Percentiles rank a stretch among this genome's conserved stretches.
These are phyloP conservation scores for Hyposoter dolosus DNA, from an alignment of 2,888 invertebrate genomes.

Conservation along the genomic window DNA sequence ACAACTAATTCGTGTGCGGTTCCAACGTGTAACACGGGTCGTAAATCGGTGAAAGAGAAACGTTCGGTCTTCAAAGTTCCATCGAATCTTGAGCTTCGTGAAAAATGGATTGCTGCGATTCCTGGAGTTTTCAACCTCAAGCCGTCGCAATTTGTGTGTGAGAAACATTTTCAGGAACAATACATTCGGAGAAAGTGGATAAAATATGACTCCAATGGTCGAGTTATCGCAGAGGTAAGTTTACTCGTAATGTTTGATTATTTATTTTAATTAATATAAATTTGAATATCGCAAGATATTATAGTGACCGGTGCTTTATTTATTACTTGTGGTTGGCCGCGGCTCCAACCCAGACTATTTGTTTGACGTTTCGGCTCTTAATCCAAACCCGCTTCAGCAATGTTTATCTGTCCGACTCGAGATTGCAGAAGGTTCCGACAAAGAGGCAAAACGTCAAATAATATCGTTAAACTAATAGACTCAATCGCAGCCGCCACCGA, in stretches of 20 bases:
- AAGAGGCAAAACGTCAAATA: too few relatives aligned
- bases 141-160: conserved; percentile 18
- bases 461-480: too few relatives aligned
- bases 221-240: background rate
- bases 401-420: too few relatives aligned
- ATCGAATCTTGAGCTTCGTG: background rate
- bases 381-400: too few relatives aligned
- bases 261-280: background rate
- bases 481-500: background rate
- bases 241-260: background rate
- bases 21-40: background rate
- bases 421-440: too few relatives aligned
- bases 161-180: conserved; percentile 10
- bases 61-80: conserved; percentile 33
- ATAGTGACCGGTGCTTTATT: background rate
- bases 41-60: conserved; percentile 1
- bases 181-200: conserved; percentile 13
- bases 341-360: too few relatives aligned
- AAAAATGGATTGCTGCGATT: conserved; percentile 36
- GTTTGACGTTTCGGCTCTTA: too few relatives aligned
- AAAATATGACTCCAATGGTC: conserved; percentile 10
- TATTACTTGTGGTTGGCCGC: too few relatives aligned
- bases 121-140: conserved; percentile 15
- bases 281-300: background rate
- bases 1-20: conserved; percentile 4